Evolutionary conservation across 37 sponge, comb jelly and placozoan genomes (phyloP).

Genomic region (Geodia barretti): DNA sequence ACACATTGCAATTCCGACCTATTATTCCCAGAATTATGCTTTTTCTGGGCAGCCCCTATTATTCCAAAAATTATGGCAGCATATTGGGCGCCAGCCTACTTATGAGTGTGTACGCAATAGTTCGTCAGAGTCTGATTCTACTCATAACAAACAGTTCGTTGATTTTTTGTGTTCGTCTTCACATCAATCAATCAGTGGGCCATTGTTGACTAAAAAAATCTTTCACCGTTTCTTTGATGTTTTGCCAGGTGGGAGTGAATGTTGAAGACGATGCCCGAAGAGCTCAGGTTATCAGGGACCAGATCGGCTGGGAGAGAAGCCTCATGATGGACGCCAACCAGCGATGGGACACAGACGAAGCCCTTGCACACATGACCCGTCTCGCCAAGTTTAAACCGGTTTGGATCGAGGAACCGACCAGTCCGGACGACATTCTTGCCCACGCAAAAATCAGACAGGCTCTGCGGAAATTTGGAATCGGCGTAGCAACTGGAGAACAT

Average conservation of each 20-base stretch:
- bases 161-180: too few relatives aligned
- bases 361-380: slow-evolving; percentile 69
- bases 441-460: slow-evolving; percentile 70
- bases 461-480: slow-evolving; percentile 55
- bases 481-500: slow-evolving; percentile 86
- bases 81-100: too few relatives aligned
- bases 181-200: too few relatives aligned
- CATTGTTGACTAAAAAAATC: too few relatives aligned
- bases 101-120: too few relatives aligned
- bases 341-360: slow-evolving; percentile 80
- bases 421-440: slow-evolving; percentile 85
- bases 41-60: too few relatives aligned
- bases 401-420: slow-evolving; percentile 95
- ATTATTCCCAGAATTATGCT: too few relatives aligned
- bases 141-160: too few relatives aligned
- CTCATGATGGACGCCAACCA: slow-evolving; percentile 88
- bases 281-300: slow-evolving; percentile 62
- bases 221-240: too few relatives aligned
- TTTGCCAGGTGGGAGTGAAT: slow-evolving; percentile 57
- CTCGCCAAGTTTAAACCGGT: slow-evolving; percentile 74
- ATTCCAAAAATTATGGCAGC: too few relatives aligned
- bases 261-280: slow-evolving; percentile 66
- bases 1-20: too few relatives aligned
- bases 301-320: slow-evolving; percentile 70
- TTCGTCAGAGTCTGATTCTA: too few relatives aligned